Evolutionary conservation across 2,888 invertebrate species (phyloP).

Genomic region (Tiliacea aurago): DNA sequence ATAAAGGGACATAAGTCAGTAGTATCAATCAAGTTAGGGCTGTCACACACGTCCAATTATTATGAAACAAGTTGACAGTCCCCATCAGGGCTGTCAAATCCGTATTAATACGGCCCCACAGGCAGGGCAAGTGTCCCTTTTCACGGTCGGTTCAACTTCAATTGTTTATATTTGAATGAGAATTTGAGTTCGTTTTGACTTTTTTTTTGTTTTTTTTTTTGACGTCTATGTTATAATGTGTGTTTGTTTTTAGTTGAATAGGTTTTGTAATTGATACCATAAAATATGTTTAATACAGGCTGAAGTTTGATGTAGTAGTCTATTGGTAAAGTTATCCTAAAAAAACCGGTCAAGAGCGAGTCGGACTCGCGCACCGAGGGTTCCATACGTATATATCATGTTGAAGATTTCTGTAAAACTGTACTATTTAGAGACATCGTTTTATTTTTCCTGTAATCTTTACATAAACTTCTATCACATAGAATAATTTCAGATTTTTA

Average conservation of each 20-base stretch:
- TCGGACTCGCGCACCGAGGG: too few species aligned
- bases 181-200: constrained; percentile 35
- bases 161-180: constrained; percentile 69
- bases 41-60: constrained; percentile 79
- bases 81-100: constrained; percentile 79
- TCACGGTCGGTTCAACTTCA: constrained; percentile 70
- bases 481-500: too few species aligned
- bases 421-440: too few species aligned
- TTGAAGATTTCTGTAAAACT: too few species aligned
- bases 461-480: too few species aligned
- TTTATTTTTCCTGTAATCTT: too few species aligned
- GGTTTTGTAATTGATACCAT: constrained; percentile 15
- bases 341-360: too few species aligned
- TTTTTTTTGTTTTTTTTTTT: constrained; percentile 58
- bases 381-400: too few species aligned
- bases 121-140: constrained; percentile 67
- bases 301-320: background rate
- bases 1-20: constrained; percentile 56
- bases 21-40: constrained; percentile 75
- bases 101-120: constrained; percentile 82
- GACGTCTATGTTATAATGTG: constrained; percentile 3
- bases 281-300: background rate
- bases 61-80: constrained; percentile 77
- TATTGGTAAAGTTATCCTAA: too few species aligned
- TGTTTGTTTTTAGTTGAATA: constrained; percentile 3